phyloP scores from a whole-genome alignment of 2,113 vertebrate species.

The Campylomormyrus numenius region DNA sequence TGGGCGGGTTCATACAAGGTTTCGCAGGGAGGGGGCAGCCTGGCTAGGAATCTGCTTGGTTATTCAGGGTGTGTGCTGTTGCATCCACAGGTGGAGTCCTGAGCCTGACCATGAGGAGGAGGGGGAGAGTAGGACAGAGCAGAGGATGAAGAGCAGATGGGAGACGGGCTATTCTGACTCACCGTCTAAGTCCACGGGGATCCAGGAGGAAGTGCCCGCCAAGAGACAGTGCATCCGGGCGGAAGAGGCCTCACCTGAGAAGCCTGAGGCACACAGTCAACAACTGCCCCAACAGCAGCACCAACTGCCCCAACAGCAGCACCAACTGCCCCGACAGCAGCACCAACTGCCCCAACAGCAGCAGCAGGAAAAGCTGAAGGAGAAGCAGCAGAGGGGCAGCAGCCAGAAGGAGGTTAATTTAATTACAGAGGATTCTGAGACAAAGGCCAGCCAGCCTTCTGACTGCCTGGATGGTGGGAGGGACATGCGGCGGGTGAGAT shows the following conservation, averaged over 20 bases:
- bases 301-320: too few relatives aligned
- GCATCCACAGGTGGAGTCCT: slow-evolving; percentile 27
- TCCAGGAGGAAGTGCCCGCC: neutral
- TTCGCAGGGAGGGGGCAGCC: neutral
- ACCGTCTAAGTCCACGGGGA: neutral
- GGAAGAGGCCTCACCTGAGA: neutral
- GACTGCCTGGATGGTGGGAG: neutral
- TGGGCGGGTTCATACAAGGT: neutral
- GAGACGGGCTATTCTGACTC: neutral
- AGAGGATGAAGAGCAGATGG: neutral
- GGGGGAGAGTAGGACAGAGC: neutral
- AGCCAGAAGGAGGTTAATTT: neutral
- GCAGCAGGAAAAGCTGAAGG: neutral
- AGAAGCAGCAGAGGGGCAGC: neutral
- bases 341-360: neutral
- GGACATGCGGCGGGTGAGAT: neutral
- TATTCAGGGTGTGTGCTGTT: neutral
- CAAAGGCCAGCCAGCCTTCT: neutral
- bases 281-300: neutral
- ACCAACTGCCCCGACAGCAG: neutral
- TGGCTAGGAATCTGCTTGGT: neutral
- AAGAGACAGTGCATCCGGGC: neutral
- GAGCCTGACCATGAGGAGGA: neutral
- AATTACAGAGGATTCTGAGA: neutral
- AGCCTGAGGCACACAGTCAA: neutral